Percentiles rank a stretch among this genome's conserved stretches.
These are phyloP conservation scores for Lomographa bimaculata DNA, from an alignment of 2,888 invertebrate genomes.

Conservation along the genomic window DNA sequence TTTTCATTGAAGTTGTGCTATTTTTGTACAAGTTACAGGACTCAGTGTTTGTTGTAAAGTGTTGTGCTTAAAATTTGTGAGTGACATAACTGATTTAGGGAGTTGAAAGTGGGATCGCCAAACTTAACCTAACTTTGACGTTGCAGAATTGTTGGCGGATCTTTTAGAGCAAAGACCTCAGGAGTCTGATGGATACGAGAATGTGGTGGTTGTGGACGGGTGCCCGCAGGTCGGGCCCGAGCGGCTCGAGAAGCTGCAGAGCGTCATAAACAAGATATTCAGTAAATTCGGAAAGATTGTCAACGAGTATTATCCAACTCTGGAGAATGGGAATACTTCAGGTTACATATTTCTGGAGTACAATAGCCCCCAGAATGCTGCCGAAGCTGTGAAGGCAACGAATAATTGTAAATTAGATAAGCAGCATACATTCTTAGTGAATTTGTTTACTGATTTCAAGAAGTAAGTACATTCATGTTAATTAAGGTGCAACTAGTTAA, in stretches of 20 bases:
- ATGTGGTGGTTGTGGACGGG: slow-evolving; percentile 97
- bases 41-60: slow-evolving; percentile 30
- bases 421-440: slow-evolving; percentile 96
- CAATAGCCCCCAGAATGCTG: slow-evolving; percentile 91
- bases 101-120: slow-evolving; percentile 31
- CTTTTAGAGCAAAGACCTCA: slow-evolving; percentile 94
- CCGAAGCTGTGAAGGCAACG: slow-evolving; percentile 93
- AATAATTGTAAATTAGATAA: slow-evolving; percentile 98
- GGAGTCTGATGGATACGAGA: slow-evolving; percentile 98
- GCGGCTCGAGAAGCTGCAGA: slow-evolving; percentile 95
- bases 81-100: slow-evolving; percentile 22
- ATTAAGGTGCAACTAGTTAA: no score
- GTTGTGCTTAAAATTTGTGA: slow-evolving; percentile 19
- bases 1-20: slow-evolving; percentile 44
- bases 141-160: slow-evolving; percentile 95
- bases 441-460: slow-evolving; percentile 97
- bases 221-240: slow-evolving; percentile 97
- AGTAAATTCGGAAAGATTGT: slow-evolving; percentile 93
- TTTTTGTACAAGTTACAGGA: slow-evolving; percentile 38
- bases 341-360: slow-evolving; percentile 98
- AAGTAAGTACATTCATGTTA: slow-evolving; percentile 87
- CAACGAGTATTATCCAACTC: slow-evolving; percentile 94
- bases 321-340: slow-evolving; percentile 92
- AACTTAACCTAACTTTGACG: slow-evolving; percentile 81
- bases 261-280: slow-evolving; percentile 95